A percentile compares a stretch with the other conserved stretches of the same genome.
These are phyloP conservation scores for Enteromius trimaculatus DNA, from an alignment of 2,797 vertebrate species.

Conservation along the genomic window DNA sequence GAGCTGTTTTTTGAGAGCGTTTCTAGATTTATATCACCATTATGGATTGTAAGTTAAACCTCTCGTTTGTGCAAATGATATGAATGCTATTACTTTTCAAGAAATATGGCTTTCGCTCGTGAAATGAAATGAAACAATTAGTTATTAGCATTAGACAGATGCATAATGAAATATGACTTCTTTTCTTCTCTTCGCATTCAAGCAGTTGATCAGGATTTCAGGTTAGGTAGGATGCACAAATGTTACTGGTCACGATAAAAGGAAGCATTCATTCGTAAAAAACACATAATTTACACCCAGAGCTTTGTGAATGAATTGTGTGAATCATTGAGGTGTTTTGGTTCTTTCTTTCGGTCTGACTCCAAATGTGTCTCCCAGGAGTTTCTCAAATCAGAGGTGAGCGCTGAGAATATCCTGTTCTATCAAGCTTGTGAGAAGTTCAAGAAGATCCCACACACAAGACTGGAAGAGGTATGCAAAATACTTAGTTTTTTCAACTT, in stretches of 20 bases:
- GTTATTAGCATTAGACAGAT: neutral
- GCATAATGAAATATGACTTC: neutral
- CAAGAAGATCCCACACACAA: slow-evolving; percentile 79
- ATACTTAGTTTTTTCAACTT: neutral
- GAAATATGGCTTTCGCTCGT: neutral
- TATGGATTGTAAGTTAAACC: neutral
- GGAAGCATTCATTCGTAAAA: neutral
- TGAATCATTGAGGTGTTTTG: neutral
- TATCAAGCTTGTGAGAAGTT: slow-evolving; percentile 87
- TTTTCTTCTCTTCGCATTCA: neutral
- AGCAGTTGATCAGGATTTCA: neutral
- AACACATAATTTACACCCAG: neutral
- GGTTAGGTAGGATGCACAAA: neutral
- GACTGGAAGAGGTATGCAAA: slow-evolving; percentile 78
- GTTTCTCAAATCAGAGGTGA: slow-evolving; percentile 89
- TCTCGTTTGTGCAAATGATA: neutral
- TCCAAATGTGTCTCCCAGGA: slow-evolving; percentile 69
- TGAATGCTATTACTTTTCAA: neutral
- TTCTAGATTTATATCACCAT: neutral
- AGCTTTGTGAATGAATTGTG: neutral
- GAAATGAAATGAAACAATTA: neutral
- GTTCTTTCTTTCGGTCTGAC: neutral
- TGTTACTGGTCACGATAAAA: neutral
- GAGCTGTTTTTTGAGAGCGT: neutral
- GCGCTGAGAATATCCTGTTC: slow-evolving; percentile 87